A percentile compares a stretch with the other conserved stretches of the same genome.
These are phyloP conservation scores for Stichopus chloronotus DNA, from an alignment of 35 echinoderm and acorn worm species.

Conservation along the genomic window DNA sequence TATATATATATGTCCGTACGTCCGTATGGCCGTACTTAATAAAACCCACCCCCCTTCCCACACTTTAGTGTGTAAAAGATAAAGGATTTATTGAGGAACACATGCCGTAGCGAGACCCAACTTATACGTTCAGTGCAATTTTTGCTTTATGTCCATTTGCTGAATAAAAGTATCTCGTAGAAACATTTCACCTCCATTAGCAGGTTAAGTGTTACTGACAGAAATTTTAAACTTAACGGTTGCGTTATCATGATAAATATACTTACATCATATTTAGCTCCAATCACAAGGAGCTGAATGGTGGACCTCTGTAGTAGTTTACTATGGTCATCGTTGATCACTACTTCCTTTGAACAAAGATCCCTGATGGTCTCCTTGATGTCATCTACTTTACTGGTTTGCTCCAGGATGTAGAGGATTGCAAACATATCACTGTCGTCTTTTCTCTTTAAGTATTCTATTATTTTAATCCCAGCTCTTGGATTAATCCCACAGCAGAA, in stretches of 20 bases:
- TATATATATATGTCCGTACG: too few relatives aligned
- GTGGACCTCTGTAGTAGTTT: conserved; percentile 2
- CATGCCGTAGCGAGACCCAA: too few relatives aligned
- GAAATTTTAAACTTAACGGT: too few relatives aligned
- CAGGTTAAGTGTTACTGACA: too few relatives aligned
- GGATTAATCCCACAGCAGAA: neutral
- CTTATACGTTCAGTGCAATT: too few relatives aligned
- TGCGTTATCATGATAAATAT: neutral
- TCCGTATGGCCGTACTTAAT: too few relatives aligned
- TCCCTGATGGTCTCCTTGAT: neutral
- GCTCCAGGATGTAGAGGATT: conserved; percentile 7
- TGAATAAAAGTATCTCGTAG: too few relatives aligned
- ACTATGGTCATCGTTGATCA: neutral
- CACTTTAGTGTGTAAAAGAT: too few relatives aligned
- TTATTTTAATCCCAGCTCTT: neutral
- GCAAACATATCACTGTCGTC: conserved; percentile 8
- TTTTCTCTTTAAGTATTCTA: neutral
- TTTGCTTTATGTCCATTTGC: too few relatives aligned
- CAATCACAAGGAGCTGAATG: conserved; percentile 8
- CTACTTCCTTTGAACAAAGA: neutral
- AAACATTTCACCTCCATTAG: too few relatives aligned
- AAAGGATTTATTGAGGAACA: too few relatives aligned
- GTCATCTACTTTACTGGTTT: neutral
- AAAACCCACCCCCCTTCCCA: too few relatives aligned
- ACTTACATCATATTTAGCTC: conserved; percentile 16